Evolutionary conservation across 2,888 invertebrate species (phyloP).

Genomic region (Micropterix aruncella): DNA sequence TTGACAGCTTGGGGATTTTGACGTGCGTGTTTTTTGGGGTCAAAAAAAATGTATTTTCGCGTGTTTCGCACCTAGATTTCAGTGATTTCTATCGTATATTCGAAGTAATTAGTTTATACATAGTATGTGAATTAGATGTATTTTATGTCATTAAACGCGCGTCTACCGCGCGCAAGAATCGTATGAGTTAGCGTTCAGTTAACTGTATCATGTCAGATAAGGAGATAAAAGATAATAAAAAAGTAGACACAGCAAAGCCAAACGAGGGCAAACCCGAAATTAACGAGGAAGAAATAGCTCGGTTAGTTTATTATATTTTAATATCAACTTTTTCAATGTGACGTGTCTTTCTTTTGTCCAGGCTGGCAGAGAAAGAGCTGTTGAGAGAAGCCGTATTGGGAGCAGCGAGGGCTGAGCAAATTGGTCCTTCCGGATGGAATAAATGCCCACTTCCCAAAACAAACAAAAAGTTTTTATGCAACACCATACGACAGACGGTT

Average conservation of each 20-base stretch:
- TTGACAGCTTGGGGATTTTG: no score
- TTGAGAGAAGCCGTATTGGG: slow-evolving; percentile 44
- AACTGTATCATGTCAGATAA: no score
- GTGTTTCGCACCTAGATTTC: no score
- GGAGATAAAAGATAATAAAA: background rate
- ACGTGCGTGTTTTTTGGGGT: no score
- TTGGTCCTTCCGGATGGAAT: slow-evolving; percentile 46
- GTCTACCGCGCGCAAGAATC: no score
- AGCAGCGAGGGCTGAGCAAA: slow-evolving; percentile 41
- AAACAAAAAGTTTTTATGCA: slow-evolving; percentile 38
- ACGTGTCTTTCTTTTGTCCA: no score
- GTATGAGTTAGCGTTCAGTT: no score
- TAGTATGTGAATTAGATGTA: no score
- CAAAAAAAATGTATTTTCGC: no score
- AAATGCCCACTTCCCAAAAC: slow-evolving; percentile 33
- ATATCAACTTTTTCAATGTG: background rate
- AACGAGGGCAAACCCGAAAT: background rate
- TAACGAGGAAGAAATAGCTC: background rate
- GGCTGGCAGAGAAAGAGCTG: slow-evolving; percentile 44
- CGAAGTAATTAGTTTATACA: no score
- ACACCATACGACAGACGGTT: slow-evolving; percentile 31
- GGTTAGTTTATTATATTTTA: background rate
- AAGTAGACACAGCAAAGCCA: background rate
- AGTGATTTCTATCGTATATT: no score
- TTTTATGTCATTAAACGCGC: no score